Conservation (phyloP, 2,797 vertebrate genomes). For the Pelobates cultripes region DNA sequence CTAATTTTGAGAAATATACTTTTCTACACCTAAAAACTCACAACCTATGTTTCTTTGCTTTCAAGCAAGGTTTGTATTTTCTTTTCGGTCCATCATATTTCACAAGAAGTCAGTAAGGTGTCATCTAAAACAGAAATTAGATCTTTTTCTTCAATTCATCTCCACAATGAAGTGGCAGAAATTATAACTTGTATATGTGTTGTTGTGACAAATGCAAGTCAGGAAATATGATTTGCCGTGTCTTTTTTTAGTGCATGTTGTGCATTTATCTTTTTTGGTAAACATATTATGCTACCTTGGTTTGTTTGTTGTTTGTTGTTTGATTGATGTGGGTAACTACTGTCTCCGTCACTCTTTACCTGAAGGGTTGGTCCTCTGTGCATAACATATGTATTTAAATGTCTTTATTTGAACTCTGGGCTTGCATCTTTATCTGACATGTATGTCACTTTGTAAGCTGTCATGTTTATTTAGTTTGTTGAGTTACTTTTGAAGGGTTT, state of each 20-base stretch:
- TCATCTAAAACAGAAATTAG: neutral
- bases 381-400: neutral
- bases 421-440: neutral
- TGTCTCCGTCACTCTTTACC: neutral
- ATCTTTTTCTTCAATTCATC: neutral
- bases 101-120: too few relatives aligned
- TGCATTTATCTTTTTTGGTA: constrained; percentile 4
- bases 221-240: neutral
- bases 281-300: neutral
- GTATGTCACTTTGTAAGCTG: neutral
- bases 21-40: too few relatives aligned
- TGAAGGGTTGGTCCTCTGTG: neutral
- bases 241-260: neutral
- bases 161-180: neutral
- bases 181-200: neutral
- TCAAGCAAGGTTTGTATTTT: too few relatives aligned
- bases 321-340: neutral
- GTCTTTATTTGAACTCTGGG: neutral
- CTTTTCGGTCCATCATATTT: too few relatives aligned
- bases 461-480: constrained; percentile 1
- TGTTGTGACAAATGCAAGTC: neutral
- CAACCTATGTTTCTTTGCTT: too few relatives aligned
- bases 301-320: neutral
- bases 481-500: neutral
- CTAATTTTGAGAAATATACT: too few relatives aligned